Base-by-base conservation (phyloP, 1,140 invertebrate species). In the Ceratina australensis region DNA sequence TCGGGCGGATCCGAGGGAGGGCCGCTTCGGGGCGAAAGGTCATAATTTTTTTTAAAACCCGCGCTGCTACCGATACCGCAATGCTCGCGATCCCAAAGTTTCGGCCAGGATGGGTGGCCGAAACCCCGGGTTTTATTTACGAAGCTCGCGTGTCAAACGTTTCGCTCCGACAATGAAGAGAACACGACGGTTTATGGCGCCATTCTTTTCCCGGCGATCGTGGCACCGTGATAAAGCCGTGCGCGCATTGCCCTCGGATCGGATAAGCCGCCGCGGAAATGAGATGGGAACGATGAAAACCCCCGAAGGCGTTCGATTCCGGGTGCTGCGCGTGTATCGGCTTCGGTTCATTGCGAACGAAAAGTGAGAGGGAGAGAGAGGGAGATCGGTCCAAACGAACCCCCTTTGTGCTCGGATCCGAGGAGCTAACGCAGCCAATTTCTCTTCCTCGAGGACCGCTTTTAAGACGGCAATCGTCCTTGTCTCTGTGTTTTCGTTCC, bases 221-320 rank as follows among this genome's bases (percentile, higher is more conserved):
- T 28, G 66, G 47, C 26, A 33, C 52, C 10, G 22, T 52, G 72
- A 80, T 80, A 80, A 80, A 76, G 60, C 50, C 50, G 26, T 49
- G 47, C 20, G 15, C 57, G 69, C 60, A 8, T 42, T 42, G 33
- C 33, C 10, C 2, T 15, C 2, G 22, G 50, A 80, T 77, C 74
- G 66, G 79, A 80, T 77, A 80, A 77, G 79, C 54, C 54, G 42
- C 28, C 33, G 28, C 28, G 79, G 67, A 80, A 80, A 80, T 78
- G 75, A 80, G 79, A 78, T 67, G 79, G 64, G 74, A 78, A 47
- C 73, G 79, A 65, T 66, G 79, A 78, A 78, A 80, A 66, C 60
- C 66, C 66, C 33, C 5, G 56, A 54, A 57, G 75, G 49, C 68
- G 49, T 78, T 69, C 66, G 77, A 79, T 79, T 75, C 28, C 28